Evolutionary conservation across 2,113 vertebrate genomes (phyloP), one percentile per base, ranked within the genome.

Genomic region (Chrysemys picta): DNA sequence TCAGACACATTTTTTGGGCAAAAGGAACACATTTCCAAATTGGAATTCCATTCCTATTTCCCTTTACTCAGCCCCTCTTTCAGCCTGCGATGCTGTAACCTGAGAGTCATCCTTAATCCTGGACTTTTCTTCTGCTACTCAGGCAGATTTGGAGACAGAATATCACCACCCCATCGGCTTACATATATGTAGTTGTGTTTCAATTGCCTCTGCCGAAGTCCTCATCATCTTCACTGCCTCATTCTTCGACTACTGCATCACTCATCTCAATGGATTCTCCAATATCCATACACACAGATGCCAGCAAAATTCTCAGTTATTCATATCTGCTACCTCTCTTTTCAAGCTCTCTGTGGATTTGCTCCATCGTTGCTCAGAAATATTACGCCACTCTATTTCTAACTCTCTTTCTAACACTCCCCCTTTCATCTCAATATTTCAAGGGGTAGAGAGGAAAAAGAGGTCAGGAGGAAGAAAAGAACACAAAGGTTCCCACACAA

Each of bases 181-280:
- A 38, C 16, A n/a, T 85, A 88, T 91, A 78, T 6, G 3, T 82
- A 80, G 52, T 54, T 83, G 38, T 52, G 16, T 50, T 87, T 89
- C 79, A 49, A 88, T 91, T 1, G 1, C 84, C 91, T 56, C 84
- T 90, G 79, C 88, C 59, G 2, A 95, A 84, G 25, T 38, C 89
- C 88, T 94, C 84, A 87, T 25, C 56, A 82, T 52, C 31, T 54
- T 45, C 54, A 89, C 10, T 25, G n/a, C 85, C 69, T 87, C 84
- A 87, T 93, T 96, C 97, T 96, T 89, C 93, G 95, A 89, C 65
- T 69, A 84, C 29, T 92, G 59, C 86, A 92, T 96, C 94, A 93
- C 92, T 88, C 89, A 96, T 72, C 65, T 38, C n/a, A 22, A 21
- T 22, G 19, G n/a, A 72, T 38, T 72, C 65, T 38, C 65, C n/a